phyloP scores from a whole-genome alignment of 2,888 invertebrate genomes.

The Apotomis turbidana region DNA sequence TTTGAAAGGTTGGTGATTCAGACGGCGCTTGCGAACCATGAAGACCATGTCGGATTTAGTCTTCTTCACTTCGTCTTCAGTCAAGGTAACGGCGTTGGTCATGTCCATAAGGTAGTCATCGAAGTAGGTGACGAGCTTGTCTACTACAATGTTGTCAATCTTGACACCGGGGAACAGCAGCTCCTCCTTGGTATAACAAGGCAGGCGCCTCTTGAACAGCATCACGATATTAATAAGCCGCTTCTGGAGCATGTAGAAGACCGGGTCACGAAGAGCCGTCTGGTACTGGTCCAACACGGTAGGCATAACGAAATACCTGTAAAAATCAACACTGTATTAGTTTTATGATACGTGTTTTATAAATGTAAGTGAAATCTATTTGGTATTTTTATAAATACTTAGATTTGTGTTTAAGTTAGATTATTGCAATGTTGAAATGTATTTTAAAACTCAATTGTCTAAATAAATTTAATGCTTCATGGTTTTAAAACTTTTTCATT shows the following conservation, averaged over 20 bases:
- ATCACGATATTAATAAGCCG: conserved; percentile 82
- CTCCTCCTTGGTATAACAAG: conserved; percentile 85
- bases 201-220: conserved; percentile 84
- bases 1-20: conserved; percentile 86
- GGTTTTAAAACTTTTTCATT: too few species aligned
- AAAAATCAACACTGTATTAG: conserved; percentile 44
- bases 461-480: too few species aligned
- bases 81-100: conserved; percentile 83
- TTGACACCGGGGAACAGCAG: conserved; percentile 86
- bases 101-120: conserved; percentile 87
- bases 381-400: too few species aligned
- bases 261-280: conserved; percentile 88
- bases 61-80: conserved; percentile 76
- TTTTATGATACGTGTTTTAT: neutral
- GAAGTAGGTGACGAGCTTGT: conserved; percentile 87
- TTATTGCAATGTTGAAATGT: too few species aligned
- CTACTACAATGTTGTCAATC: conserved; percentile 85
- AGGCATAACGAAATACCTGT: conserved; percentile 81
- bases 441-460: too few species aligned
- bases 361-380: neutral
- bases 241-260: conserved; percentile 88
- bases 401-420: too few species aligned
- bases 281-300: conserved; percentile 85
- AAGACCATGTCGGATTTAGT: conserved; percentile 77
- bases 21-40: conserved; percentile 84